A percentile compares a stretch with the other conserved stretches of the same genome.
Conservation (phyloP, 1,140 invertebrate genomes). For the Cyphomyrmex costatus region DNA sequence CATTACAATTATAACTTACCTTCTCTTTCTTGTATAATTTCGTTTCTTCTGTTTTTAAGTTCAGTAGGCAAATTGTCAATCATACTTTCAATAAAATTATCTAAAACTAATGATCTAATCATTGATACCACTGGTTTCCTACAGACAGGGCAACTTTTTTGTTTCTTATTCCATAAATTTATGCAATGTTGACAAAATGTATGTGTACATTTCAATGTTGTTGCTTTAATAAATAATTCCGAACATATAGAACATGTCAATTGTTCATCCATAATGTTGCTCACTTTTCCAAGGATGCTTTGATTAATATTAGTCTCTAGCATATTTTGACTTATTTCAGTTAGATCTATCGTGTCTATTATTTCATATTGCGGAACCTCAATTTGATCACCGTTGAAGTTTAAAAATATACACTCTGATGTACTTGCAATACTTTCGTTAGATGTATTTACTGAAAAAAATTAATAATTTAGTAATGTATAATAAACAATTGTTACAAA, state of each 20-base stretch:
- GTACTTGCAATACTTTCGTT: neutral
- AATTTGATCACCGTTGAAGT: constrained; percentile 66
- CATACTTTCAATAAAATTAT: constrained; percentile 90
- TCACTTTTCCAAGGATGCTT: constrained; percentile 87
- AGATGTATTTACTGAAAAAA: constrained; percentile 20
- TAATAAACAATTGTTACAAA: constrained; percentile 7
- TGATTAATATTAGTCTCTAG: constrained; percentile 80
- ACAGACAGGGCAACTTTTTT: constrained; percentile 92
- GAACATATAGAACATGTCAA: constrained; percentile 93
- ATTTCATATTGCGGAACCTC: constrained; percentile 77
- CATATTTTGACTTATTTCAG: constrained; percentile 69
- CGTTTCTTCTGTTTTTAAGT: constrained; percentile 85
- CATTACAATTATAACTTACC: constrained; percentile 81
- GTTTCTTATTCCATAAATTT: constrained; percentile 90
- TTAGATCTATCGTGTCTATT: constrained; percentile 86
- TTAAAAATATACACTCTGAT: constrained; percentile 70
- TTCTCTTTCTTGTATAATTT: constrained; percentile 87
- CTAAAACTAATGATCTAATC: constrained; percentile 87
- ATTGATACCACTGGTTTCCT: constrained; percentile 86
- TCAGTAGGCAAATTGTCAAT: constrained; percentile 87
- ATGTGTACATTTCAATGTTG: constrained; percentile 92
- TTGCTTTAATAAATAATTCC: constrained; percentile 91
- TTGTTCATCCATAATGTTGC: constrained; percentile 91
- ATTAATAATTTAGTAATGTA: neutral
- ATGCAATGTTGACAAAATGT: constrained; percentile 93